A percentile compares a stretch with the other conserved stretches of the same genome.
Conservation (phyloP, 2,113 vertebrate genomes). For the Melanerpes formicivorus region DNA sequence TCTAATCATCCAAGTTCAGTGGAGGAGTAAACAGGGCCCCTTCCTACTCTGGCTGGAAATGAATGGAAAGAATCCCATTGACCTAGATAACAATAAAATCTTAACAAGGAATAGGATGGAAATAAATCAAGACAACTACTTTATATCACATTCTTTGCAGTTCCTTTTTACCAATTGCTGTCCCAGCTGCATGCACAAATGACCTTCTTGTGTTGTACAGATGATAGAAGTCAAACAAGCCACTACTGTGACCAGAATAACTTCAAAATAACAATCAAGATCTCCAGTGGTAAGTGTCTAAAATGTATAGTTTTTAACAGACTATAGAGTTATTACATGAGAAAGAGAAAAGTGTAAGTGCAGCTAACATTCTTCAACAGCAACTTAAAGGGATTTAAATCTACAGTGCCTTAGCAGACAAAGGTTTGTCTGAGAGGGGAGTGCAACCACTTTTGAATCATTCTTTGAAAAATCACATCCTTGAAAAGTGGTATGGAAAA, state of each 20-base stretch:
- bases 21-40: background rate
- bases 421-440: background rate
- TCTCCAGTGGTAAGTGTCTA: background rate
- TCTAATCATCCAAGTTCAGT: background rate
- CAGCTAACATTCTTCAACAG: background rate
- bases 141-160: background rate
- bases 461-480: background rate
- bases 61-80: background rate
- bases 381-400: background rate
- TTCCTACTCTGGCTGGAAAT: background rate
- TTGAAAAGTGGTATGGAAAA: background rate
- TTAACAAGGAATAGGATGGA: background rate
- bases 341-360: background rate
- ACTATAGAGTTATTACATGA: background rate
- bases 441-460: background rate
- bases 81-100: background rate
- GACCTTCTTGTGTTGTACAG: background rate
- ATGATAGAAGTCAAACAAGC: background rate
- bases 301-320: background rate
- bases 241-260: background rate
- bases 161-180: background rate
- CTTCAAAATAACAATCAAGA: background rate
- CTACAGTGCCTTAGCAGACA: background rate
- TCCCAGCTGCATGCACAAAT: background rate
- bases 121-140: background rate